Conservation (phyloP, 2,113 vertebrate genomes). For the Burhinus oedicnemus region DNA sequence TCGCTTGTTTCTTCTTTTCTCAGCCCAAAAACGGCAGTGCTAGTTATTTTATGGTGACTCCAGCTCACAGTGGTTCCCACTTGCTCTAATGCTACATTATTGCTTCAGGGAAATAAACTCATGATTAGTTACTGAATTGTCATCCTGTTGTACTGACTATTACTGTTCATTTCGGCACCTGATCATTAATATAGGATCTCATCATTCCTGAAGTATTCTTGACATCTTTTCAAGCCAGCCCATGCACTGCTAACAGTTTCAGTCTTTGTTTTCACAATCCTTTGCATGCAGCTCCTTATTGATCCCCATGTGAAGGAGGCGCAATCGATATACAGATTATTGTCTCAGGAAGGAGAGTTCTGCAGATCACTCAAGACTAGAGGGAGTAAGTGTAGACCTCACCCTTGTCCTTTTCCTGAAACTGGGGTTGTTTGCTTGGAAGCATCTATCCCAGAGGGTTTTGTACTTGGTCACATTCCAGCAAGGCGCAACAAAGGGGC, state of each 20-base stretch:
- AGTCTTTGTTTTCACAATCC: background rate
- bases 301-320: background rate
- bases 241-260: background rate
- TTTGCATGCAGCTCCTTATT: background rate
- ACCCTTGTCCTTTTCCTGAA: background rate
- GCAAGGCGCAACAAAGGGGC: background rate
- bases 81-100: fast-evolving
- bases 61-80: background rate
- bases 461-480: background rate
- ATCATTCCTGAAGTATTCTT: background rate
- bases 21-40: background rate
- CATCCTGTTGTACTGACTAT: background rate
- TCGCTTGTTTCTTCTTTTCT: background rate
- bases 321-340: background rate
- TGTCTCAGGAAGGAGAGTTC: background rate
- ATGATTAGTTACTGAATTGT: background rate
- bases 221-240: background rate
- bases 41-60: background rate
- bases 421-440: background rate
- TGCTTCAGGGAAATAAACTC: background rate
- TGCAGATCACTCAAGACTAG: background rate
- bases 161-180: background rate
- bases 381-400: background rate
- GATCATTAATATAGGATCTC: background rate
- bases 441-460: background rate